Evolutionary conservation across 2,113 vertebrate genomes (phyloP).

Genomic region (Todiramphus saurophagus): DNA sequence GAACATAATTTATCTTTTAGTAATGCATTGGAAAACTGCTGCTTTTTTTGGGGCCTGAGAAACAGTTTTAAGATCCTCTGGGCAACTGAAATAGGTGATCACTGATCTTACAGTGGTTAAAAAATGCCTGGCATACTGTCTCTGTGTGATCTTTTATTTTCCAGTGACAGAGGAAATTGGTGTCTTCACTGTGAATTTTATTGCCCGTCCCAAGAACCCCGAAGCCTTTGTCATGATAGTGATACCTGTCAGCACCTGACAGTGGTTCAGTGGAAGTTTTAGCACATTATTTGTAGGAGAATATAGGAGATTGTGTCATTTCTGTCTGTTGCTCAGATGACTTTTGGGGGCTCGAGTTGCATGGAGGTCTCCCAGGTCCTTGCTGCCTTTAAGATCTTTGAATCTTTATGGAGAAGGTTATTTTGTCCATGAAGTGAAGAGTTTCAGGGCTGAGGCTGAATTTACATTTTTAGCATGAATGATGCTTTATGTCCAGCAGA

Average conservation of each 20-base stretch:
- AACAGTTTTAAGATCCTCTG: not conserved
- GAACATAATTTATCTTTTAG: not conserved
- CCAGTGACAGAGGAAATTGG: not conserved
- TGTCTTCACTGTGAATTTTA: not conserved
- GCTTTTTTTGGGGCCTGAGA: not conserved
- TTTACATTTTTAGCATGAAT: not conserved
- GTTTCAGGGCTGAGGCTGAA: not conserved
- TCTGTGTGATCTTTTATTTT: not conserved
- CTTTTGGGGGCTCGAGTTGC: not conserved
- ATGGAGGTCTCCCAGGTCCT: not conserved
- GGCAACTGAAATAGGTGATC: not conserved
- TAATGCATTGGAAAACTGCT: not conserved
- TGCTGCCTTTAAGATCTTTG: not conserved
- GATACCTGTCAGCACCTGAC: not conserved
- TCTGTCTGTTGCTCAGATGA: not conserved
- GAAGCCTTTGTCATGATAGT: not conserved
- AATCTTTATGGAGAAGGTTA: not conserved
- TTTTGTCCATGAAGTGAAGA: not conserved
- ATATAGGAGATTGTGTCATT: not conserved
- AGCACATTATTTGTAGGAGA: not conserved
- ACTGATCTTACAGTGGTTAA: not conserved
- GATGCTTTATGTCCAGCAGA: conserved; percentile 9
- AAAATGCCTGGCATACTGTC: not conserved
- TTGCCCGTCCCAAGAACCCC: not conserved
- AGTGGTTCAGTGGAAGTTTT: not conserved